These are phyloP conservation scores for Bos javanicus DNA, from an alignment of 2,113 vertebrate species.

Conservation along the genomic window DNA sequence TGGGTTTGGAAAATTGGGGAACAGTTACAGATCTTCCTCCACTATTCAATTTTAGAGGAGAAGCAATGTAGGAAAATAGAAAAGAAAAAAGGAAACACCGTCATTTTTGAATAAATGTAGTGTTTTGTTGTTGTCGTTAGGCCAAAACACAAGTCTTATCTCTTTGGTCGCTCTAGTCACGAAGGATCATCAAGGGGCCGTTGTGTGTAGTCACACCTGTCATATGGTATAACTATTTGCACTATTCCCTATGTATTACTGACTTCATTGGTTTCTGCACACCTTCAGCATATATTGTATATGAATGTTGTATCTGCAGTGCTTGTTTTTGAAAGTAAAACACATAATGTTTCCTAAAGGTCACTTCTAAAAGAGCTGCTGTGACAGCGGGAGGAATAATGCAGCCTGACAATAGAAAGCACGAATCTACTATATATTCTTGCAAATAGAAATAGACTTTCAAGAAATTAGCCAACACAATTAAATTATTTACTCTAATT, in stretches of 20 bases:
- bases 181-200: background rate
- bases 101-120: background rate
- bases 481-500: slow-evolving; percentile 58
- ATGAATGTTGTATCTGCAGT: background rate
- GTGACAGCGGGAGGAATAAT: slow-evolving; percentile 31
- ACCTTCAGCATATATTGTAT: slow-evolving; percentile 35
- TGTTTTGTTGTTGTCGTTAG: background rate
- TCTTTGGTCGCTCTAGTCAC: background rate
- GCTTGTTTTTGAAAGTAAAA: slow-evolving; percentile 64
- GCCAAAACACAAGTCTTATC: background rate
- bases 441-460: slow-evolving; percentile 39
- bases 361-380: slow-evolving; percentile 58
- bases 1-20: background rate
- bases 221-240: background rate
- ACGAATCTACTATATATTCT: background rate
- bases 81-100: background rate
- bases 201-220: background rate
- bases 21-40: background rate
- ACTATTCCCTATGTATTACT: background rate
- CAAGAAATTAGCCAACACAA: slow-evolving; percentile 34
- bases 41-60: background rate
- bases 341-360: slow-evolving; percentile 43
- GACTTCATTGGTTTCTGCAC: background rate
- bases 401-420: background rate
- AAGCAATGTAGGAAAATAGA: background rate